Evolutionary conservation across 2,888 invertebrate species (phyloP).

Genomic region (Melangyna quadrimaculata): DNA sequence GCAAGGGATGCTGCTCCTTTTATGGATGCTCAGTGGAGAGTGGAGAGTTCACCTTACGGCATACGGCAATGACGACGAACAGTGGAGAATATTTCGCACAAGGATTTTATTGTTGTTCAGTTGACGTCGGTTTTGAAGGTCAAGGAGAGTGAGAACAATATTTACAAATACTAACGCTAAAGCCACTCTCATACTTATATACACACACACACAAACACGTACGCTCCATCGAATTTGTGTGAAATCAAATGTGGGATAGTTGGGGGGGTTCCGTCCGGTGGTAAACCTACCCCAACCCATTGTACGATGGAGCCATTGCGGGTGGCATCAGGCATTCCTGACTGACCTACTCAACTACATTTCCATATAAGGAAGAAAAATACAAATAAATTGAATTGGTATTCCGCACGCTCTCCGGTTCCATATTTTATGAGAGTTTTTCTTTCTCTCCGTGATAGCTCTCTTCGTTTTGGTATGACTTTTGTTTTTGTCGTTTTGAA

Average conservation of each 20-base stretch:
- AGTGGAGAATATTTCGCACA: slow-evolving; percentile 26
- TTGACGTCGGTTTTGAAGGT: slow-evolving; percentile 55
- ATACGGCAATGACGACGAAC: no score
- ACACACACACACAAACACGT: neutral
- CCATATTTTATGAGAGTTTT: neutral
- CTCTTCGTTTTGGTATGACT: neutral
- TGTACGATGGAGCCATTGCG: neutral
- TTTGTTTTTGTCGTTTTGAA: neutral
- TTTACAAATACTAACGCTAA: neutral
- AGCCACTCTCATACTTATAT: neutral
- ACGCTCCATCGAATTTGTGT: neutral
- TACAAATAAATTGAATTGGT: neutral
- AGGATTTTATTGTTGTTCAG: slow-evolving; percentile 38
- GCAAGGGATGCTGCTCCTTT: slow-evolving; percentile 35
- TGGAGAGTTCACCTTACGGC: slow-evolving; percentile 20
- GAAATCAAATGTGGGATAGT: neutral
- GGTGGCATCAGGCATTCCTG: slow-evolving; percentile 21
- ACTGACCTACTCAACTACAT: slow-evolving; percentile 71
- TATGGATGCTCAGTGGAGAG: slow-evolving; percentile 1
- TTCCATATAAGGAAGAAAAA: slow-evolving; percentile 60
- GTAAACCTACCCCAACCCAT: slow-evolving; percentile 67
- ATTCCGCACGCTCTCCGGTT: neutral
- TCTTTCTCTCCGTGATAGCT: slow-evolving; percentile 1
- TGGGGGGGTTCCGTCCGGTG: neutral
- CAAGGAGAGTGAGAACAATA: slow-evolving; percentile 45